These are phyloP conservation scores for Sorex fumeus DNA, from an alignment of 2,113 vertebrate species.

Conservation along the genomic window DNA sequence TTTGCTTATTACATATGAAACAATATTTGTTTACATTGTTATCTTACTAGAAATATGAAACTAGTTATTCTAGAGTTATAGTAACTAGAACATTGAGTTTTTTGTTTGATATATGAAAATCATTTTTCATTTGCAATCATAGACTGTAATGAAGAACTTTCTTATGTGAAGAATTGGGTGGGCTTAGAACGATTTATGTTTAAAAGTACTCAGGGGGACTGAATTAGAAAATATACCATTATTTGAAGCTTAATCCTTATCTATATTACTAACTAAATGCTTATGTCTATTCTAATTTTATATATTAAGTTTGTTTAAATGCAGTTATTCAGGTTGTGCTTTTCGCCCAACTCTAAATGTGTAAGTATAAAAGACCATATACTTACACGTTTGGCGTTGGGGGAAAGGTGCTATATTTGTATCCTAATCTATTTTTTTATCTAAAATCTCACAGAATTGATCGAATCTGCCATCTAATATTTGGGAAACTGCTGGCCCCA, in stretches of 20 bases:
- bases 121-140: background rate
- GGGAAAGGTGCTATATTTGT: background rate
- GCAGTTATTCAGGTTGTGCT: background rate
- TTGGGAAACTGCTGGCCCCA: background rate
- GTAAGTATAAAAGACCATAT: too few species aligned
- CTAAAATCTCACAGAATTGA: background rate
- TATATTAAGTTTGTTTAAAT: background rate
- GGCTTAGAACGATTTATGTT: background rate
- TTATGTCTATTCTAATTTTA: background rate
- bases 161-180: slow-evolving; percentile 37
- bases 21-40: background rate
- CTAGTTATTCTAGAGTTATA: background rate
- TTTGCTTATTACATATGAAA: slow-evolving; percentile 24
- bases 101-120: slow-evolving; percentile 5
- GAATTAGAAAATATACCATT: background rate
- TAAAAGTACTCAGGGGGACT: background rate
- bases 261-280: background rate
- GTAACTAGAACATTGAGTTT: slow-evolving; percentile 37
- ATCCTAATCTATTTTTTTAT: background rate
- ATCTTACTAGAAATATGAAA: background rate
- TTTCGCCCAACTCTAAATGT: too few species aligned
- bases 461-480: background rate
- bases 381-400: background rate
- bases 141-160: background rate
- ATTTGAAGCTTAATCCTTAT: background rate